phyloP scores from a whole-genome alignment of 2,113 vertebrate genomes.

The Camarhynchus parvulus region DNA sequence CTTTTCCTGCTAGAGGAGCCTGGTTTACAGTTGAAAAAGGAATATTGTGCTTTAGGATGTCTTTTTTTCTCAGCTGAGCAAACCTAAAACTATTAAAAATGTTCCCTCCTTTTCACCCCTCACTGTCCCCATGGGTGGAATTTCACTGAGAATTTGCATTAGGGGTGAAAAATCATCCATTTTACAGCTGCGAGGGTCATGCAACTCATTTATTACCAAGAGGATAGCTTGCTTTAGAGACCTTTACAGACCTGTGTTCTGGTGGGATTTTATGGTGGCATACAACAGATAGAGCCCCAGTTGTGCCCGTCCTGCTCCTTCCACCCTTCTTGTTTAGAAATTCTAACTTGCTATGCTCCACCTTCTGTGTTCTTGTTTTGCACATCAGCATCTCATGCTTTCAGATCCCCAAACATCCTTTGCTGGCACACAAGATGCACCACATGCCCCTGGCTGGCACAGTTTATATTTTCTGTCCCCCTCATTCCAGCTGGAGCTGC shows the following conservation, averaged over 20 bases:
- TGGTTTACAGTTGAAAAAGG: not conserved
- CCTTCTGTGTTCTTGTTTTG: not conserved
- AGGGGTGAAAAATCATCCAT: fast-evolving
- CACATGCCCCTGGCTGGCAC: not conserved
- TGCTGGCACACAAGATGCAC: not conserved
- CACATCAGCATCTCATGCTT: not conserved
- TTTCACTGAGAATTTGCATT: not conserved
- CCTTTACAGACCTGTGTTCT: not conserved
- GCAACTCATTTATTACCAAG: not conserved
- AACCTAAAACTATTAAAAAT: not conserved
- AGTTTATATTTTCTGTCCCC: not conserved
- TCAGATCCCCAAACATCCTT: not conserved
- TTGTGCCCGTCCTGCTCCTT: not conserved
- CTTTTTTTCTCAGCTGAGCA: not conserved
- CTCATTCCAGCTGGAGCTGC: not conserved
- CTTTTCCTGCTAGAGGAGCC: not conserved
- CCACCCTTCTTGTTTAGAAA: not conserved
- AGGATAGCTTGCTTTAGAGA: fast-evolving
- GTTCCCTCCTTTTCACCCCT: fast-evolving
- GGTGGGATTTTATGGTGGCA: not conserved
- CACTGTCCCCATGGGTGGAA: not conserved
- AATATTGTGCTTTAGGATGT: not conserved
- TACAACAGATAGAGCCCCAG: not conserved
- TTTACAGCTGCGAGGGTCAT: not conserved
- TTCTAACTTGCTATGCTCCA: not conserved